Evolutionary conservation across 2,888 invertebrate species (phyloP).

Genomic region (Stictocephala bisonia): DNA sequence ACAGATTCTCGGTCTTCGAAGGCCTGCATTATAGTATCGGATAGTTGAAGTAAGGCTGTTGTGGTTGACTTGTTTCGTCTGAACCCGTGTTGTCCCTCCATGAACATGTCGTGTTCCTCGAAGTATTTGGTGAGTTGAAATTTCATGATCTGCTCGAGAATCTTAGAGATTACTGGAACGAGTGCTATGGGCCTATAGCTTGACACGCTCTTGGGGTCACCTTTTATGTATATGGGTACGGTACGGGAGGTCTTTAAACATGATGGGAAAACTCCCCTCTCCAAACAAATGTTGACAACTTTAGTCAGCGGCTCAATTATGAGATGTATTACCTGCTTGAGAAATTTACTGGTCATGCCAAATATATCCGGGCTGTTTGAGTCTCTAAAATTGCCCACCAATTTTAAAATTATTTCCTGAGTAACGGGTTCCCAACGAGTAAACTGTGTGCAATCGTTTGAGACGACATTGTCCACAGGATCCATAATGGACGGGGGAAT

Average conservation of each 20-base stretch:
- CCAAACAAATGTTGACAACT: neutral
- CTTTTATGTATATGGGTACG: neutral
- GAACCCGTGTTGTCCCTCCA: neutral
- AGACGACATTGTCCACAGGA: neutral
- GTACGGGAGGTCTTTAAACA: neutral
- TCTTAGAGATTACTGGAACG: neutral
- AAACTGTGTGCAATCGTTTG: neutral
- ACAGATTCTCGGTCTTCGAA: neutral
- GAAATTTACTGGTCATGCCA: neutral
- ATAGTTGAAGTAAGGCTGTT: neutral
- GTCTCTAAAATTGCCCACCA: neutral
- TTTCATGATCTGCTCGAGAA: neutral
- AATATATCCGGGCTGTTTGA: neutral
- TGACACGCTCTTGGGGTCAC: neutral
- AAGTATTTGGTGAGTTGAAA: neutral
- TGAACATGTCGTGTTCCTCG: neutral
- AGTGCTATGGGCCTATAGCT: slow-evolving; percentile 3
- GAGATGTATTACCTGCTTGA: neutral
- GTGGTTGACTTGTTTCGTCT: neutral
- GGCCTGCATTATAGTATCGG: neutral
- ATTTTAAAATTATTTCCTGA: too few relatives aligned
- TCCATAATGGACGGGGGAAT: neutral
- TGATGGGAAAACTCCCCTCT: neutral
- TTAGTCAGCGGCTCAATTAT: neutral
- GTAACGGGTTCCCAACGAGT: neutral